phyloP scores from a whole-genome alignment of 2,797 vertebrate genomes.

The Schizothorax lantsangensis region DNA sequence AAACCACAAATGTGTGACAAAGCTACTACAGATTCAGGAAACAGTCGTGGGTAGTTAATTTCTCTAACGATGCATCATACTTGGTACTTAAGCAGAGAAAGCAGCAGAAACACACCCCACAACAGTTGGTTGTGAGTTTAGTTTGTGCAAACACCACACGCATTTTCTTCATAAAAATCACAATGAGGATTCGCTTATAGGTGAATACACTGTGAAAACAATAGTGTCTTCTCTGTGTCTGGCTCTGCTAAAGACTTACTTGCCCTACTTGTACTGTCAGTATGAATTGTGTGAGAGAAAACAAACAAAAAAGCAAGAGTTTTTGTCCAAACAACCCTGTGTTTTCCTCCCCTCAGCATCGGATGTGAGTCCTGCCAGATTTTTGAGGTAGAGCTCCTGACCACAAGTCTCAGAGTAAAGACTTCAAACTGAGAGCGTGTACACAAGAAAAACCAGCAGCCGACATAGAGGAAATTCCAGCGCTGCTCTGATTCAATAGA shows the following conservation, averaged over 20 bases:
- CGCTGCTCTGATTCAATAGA: constrained; percentile 63
- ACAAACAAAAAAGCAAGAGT: constrained; percentile 23
- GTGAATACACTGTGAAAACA: neutral
- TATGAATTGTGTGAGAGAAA: constrained; percentile 44
- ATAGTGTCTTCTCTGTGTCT: constrained; percentile 24
- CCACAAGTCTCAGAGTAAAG: constrained; percentile 60
- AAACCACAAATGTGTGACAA: neutral
- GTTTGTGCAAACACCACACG: neutral
- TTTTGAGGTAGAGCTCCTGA: constrained; percentile 62
- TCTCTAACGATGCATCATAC: neutral
- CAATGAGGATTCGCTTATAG: neutral
- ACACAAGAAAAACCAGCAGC: constrained; percentile 42
- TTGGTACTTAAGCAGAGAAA: neutral
- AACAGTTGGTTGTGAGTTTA: neutral
- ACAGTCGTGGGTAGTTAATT: neutral
- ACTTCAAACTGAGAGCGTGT: constrained; percentile 53
- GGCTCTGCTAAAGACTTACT: neutral
- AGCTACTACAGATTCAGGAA: neutral
- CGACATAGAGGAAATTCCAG: constrained; percentile 64
- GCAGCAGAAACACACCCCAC: neutral
- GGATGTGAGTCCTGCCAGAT: constrained; percentile 57
- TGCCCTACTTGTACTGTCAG: constrained; percentile 42
- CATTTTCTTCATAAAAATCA: neutral
- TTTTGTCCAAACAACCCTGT: constrained; percentile 59
- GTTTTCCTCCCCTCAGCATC: constrained; percentile 57